Conservation (phyloP, 2,113 vertebrate species). For the Manacus vitellinus region DNA sequence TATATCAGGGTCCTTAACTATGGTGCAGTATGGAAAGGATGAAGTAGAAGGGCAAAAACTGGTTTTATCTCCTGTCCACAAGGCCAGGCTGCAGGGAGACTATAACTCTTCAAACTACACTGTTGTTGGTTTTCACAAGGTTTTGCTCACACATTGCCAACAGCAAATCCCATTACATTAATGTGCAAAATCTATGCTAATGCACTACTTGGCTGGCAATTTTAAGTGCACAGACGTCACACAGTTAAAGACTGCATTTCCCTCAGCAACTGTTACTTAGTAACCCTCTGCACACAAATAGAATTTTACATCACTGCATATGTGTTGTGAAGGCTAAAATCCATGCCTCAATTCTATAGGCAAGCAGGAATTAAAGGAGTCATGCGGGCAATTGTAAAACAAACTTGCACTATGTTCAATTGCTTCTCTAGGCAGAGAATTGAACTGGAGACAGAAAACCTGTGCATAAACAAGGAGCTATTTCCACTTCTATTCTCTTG, state of each 20-base stretch:
- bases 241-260: slow-evolving; percentile 13
- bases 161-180: slow-evolving; percentile 11
- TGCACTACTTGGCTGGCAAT: slow-evolving; percentile 11
- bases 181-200: slow-evolving; percentile 54
- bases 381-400: background rate
- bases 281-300: slow-evolving; percentile 52
- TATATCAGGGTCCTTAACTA: background rate
- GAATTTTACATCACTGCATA: slow-evolving; percentile 22
- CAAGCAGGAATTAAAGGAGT: background rate
- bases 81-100: background rate
- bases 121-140: background rate
- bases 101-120: background rate
- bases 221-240: slow-evolving; percentile 23
- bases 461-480: background rate
- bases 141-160: background rate
- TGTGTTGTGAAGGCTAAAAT: background rate
- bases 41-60: background rate
- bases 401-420: background rate
- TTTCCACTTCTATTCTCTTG: background rate
- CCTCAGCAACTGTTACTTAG: slow-evolving; percentile 67
- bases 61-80: background rate
- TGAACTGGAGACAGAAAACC: background rate
- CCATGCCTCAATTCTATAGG: background rate
- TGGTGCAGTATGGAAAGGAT: background rate
- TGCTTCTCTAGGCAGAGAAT: background rate